Evolutionary conservation across 1,140 invertebrate genomes (phyloP).

Genomic region (Megalonaias nervosa): DNA sequence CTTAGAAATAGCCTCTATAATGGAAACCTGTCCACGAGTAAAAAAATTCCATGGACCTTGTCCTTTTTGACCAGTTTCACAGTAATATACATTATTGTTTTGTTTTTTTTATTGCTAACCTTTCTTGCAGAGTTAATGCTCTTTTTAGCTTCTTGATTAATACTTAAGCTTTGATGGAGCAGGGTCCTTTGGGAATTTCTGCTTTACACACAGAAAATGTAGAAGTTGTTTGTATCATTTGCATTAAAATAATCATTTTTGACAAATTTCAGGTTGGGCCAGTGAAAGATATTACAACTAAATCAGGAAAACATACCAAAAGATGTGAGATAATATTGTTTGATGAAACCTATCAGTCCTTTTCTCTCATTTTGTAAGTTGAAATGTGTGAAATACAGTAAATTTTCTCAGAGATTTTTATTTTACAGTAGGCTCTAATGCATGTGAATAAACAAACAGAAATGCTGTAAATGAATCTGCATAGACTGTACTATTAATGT

Average conservation of each 20-base stretch:
- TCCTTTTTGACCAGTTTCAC: too few species aligned
- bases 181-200: too few species aligned
- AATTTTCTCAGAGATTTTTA: too few species aligned
- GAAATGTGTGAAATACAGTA: too few species aligned
- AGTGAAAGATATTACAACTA: slow-evolving; percentile 58
- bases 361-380: slow-evolving; percentile 59
- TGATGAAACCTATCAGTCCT: slow-evolving; percentile 61
- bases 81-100: neutral
- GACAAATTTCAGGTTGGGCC: slow-evolving; percentile 48
- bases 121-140: neutral
- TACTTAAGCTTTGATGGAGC: neutral
- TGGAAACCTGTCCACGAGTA: too few species aligned
- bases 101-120: neutral
- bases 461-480: too few species aligned
- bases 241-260: slow-evolving; percentile 1
- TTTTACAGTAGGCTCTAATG: too few species aligned
- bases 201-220: too few species aligned
- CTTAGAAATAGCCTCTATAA: too few species aligned
- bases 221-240: neutral
- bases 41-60: too few species aligned
- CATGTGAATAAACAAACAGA: too few species aligned
- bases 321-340: slow-evolving; percentile 63
- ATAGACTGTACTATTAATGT: too few species aligned
- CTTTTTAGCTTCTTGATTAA: neutral
- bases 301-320: slow-evolving; percentile 55